These are phyloP conservation scores for Philereme vetulata DNA, from an alignment of 2,888 invertebrate genomes.

Conservation along the genomic window DNA sequence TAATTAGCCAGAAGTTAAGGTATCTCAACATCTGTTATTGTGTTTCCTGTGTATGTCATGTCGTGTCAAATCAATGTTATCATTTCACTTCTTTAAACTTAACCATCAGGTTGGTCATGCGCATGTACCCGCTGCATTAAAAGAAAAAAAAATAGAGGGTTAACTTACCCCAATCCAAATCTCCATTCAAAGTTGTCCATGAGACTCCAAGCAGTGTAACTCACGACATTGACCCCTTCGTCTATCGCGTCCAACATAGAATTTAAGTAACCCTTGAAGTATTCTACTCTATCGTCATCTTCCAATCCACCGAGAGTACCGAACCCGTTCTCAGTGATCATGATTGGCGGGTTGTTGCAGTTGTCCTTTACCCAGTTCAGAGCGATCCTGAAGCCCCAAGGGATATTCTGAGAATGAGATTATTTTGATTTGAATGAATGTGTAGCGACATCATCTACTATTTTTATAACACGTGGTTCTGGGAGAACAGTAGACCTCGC, in stretches of 20 bases:
- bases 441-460: too few species aligned
- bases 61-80: too few species aligned
- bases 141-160: too few species aligned
- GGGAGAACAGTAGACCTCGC: too few species aligned
- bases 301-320: slow-evolving; percentile 64
- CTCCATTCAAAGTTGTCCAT: slow-evolving; percentile 75
- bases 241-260: slow-evolving; percentile 60
- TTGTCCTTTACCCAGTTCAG: slow-evolving; percentile 82
- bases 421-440: too few species aligned
- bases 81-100: too few species aligned
- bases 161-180: slow-evolving; percentile 46
- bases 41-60: too few species aligned
- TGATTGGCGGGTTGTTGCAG: slow-evolving; percentile 80
- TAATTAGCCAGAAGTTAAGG: too few species aligned
- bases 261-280: slow-evolving; percentile 56
- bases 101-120: too few species aligned
- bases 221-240: slow-evolving; percentile 58
- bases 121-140: too few species aligned
- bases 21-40: too few species aligned
- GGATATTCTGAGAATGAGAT: slow-evolving; percentile 53
- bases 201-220: slow-evolving; percentile 68
- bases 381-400: slow-evolving; percentile 77
- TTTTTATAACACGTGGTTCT: too few species aligned
- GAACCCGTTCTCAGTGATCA: slow-evolving; percentile 85
- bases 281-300: slow-evolving; percentile 69